These are phyloP conservation scores for Stichopus horrens DNA, from an alignment of 53 echinoderm and acorn worm species.

Conservation along the genomic window DNA sequence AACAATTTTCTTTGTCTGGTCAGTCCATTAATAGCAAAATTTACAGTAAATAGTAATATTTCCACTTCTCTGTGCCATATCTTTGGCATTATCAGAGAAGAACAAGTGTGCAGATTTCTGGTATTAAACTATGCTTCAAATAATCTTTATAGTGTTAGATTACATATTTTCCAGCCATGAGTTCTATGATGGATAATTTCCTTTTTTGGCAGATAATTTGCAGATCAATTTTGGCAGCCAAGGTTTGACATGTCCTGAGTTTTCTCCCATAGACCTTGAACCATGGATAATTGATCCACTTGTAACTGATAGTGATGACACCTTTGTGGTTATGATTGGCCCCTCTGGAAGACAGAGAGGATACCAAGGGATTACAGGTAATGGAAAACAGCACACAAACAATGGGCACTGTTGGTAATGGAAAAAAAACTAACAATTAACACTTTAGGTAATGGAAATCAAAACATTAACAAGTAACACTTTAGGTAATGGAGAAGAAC, in stretches of 20 bases:
- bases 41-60: no score
- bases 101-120: background rate
- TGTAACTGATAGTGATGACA: constrained; percentile 17
- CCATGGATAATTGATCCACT: constrained; percentile 40
- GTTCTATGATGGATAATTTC: background rate
- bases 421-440: no score
- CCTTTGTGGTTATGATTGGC: constrained; percentile 52
- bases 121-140: background rate
- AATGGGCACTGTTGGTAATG: no score
- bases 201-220: background rate
- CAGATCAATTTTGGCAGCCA: constrained; percentile 5
- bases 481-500: no score
- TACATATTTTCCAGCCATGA: background rate
- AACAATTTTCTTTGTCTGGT: no score
- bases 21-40: no score
- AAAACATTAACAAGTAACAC: no score
- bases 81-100: no score
- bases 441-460: no score
- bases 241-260: constrained; percentile 3
- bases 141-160: background rate
- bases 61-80: no score
- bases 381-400: background rate
- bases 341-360: constrained; percentile 47
- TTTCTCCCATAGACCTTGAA: background rate
- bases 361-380: constrained; percentile 64